phyloP scores from a whole-genome alignment of 2,797 vertebrate species.

The Myoxocephalus aenaeus region DNA sequence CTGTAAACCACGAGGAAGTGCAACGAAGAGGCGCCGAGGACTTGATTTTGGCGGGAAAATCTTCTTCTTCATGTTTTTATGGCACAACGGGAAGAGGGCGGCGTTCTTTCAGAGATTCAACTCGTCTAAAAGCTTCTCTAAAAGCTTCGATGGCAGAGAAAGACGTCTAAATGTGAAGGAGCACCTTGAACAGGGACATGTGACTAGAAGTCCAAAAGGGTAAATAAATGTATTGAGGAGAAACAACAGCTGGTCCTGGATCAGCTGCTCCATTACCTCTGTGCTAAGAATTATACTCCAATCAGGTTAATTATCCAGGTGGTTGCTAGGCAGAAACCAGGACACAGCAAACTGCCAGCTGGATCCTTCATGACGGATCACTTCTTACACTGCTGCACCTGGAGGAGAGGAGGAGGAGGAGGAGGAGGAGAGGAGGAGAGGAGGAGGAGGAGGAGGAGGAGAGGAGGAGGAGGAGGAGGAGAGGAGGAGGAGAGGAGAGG shows the following conservation, averaged over 20 bases:
- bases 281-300: constrained; percentile 33
- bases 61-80: constrained; percentile 14
- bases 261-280: constrained; percentile 28
- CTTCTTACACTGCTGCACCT: constrained; percentile 74
- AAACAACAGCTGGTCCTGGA: constrained; percentile 29
- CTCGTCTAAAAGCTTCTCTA: background rate
- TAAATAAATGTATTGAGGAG: background rate
- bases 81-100: constrained; percentile 40
- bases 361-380: background rate
- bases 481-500: background rate
- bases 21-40: background rate
- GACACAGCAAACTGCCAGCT: constrained; percentile 35
- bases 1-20: constrained; percentile 20
- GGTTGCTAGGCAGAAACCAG: constrained; percentile 46
- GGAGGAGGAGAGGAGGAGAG: background rate
- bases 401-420: background rate
- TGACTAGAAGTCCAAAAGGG: background rate
- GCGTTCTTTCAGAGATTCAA: background rate
- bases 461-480: background rate
- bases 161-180: constrained; percentile 26
- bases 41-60: background rate
- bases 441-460: no score
- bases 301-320: constrained; percentile 27
- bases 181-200: constrained; percentile 49
- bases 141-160: background rate